Evolutionary conservation across 2,797 vertebrate species (phyloP), one percentile per base, ranked within the genome.

Genomic region (Gymnothorax reevesii): DNA sequence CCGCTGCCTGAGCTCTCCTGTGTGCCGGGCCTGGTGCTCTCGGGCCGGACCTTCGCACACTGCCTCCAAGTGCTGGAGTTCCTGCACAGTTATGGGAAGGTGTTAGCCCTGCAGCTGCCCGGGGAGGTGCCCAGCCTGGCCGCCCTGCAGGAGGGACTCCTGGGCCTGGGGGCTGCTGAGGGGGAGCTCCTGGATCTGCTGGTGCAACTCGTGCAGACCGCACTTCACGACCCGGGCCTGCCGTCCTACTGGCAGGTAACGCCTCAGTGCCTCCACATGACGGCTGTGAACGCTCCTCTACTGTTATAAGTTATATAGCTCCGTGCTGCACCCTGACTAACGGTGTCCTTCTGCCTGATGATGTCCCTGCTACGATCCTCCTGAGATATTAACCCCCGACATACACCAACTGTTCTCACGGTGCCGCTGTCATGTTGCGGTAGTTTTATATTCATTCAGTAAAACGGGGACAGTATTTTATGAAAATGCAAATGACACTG

Each of bases 61-160:
- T 99, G 97, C 92, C 94, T 99, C 90, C 94, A 94, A 1, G 96
- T 97, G 20, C 95, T 99, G 66, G 98, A 99, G 91, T 99, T 99
- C 90, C 95, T 99, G 17, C 97, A 97, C 82, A 96, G 95, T 89
- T 99, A 99, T 0, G 98, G 98, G 86, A 98, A 97, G 89, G 93
- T 99, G 84, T 93, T 99, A 25, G 98, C 98, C 85, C 95, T 99
- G 7, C 95, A 98, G 87, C 94, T 96, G 4, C 93, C 95, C 22
- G 96, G 95, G 93, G 98, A 99, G 13, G 94, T 99, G 71, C 98
- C 98, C 88, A 98, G 96, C 90, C 94, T 99, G 4, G 93, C 94
- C 2, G 94, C 95, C 0, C 93, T 99, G 88, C 98, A 99, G 92
- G 97, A 99, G 90, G 98, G 98, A 60, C 97, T 99, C 27, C 92